These are phyloP conservation scores for Icerya purchasi DNA, from an alignment of 2,888 invertebrate genomes.

Conservation along the genomic window DNA sequence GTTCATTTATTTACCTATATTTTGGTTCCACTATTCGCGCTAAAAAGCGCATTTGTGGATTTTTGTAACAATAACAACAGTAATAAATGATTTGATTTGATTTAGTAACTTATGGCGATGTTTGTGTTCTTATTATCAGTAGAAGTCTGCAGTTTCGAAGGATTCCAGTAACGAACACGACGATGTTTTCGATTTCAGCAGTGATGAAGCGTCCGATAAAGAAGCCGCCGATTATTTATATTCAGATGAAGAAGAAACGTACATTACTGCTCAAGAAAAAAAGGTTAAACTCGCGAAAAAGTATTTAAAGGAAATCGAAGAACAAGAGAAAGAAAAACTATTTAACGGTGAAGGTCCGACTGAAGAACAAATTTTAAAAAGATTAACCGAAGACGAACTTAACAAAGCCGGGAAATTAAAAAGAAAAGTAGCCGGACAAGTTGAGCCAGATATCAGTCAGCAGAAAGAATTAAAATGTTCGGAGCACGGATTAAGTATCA, in stretches of 20 bases:
- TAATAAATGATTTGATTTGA: too few relatives aligned
- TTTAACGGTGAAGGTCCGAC: constrained; percentile 28
- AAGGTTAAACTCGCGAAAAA: constrained; percentile 71
- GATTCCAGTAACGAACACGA: constrained; percentile 1
- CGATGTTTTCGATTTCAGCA: constrained; percentile 2
- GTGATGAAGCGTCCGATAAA: constrained; percentile 1
- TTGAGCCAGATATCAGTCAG: constrained; percentile 23
- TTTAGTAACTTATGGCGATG: too few relatives aligned
- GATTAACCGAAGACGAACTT: constrained; percentile 62
- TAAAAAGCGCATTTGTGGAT: too few relatives aligned
- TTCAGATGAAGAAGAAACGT: constrained; percentile 21
- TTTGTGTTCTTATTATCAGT: too few relatives aligned
- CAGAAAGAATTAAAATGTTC: constrained; percentile 36
- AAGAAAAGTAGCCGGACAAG: constrained; percentile 44
- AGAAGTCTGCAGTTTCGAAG: too few relatives aligned
- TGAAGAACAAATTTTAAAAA: constrained; percentile 41
- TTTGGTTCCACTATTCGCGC: too few relatives aligned
- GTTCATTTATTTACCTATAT: too few relatives aligned
- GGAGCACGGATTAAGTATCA: constrained; percentile 56
- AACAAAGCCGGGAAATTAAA: constrained; percentile 65
- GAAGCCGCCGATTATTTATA: neutral
- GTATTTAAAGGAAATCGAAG: constrained; percentile 67
- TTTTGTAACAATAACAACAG: too few relatives aligned
- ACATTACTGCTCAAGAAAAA: constrained; percentile 74
- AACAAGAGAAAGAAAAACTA: constrained; percentile 47